Conservation (phyloP, 2,888 invertebrate species). For the Seira sanloemensis region DNA sequence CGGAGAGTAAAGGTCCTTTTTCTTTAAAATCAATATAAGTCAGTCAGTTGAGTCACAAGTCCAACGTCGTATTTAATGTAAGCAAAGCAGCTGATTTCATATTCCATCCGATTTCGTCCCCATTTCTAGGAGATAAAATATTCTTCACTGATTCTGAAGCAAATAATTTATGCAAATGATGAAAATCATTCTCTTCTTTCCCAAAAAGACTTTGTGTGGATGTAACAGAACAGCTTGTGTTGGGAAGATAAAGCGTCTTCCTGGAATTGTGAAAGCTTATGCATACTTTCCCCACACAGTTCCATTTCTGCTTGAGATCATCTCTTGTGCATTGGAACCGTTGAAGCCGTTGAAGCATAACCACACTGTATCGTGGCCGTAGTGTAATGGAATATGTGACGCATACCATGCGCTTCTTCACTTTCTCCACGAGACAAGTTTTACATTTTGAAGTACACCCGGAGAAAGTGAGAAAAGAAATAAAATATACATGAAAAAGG, state of each 20-base stretch:
- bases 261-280: not conserved
- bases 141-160: not conserved
- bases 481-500: too few species aligned
- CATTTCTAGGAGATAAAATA: not conserved
- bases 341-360: not conserved
- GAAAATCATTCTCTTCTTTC: constrained; percentile 13
- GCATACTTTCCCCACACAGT: not conserved
- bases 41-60: not conserved
- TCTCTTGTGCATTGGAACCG: constrained; percentile 15
- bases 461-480: too few species aligned
- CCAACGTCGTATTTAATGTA: not conserved
- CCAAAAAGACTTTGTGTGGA: too few species aligned
- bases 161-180: constrained; percentile 19
- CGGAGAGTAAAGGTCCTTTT: not conserved
- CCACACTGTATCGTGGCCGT: constrained; percentile 18
- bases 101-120: constrained; percentile 8
- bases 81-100: constrained; percentile 5
- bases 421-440: too few species aligned
- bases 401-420: too few species aligned
- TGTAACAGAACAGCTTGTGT: too few species aligned
- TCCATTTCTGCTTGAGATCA: not conserved
- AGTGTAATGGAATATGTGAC: too few species aligned
- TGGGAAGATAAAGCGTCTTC: too few species aligned
- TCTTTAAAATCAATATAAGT: not conserved
- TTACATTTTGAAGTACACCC: too few species aligned